Percentiles rank a stretch among this genome's conserved stretches.
These are phyloP conservation scores for Argentina silus DNA, from an alignment of 2,797 vertebrate genomes.

Conservation along the genomic window DNA sequence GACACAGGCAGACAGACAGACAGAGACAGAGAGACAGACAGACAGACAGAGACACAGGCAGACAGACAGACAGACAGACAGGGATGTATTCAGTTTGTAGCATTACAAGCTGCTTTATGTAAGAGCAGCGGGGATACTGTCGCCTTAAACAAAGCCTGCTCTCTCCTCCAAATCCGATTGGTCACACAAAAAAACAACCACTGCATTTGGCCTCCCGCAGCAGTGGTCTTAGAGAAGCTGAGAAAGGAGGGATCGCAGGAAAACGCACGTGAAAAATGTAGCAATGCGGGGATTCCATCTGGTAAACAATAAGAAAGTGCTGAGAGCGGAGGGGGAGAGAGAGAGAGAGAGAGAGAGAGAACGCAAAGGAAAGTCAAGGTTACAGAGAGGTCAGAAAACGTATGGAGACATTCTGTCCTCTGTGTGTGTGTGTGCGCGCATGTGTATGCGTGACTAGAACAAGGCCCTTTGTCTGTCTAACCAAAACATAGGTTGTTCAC, in stretches of 20 bases:
- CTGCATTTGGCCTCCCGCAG: not conserved
- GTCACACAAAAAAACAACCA: not conserved
- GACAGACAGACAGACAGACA: no score
- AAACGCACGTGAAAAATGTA: not conserved
- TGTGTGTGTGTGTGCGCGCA: not conserved
- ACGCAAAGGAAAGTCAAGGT: not conserved
- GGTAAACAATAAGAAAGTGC: not conserved
- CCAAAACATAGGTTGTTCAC: no score
- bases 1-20: no score
- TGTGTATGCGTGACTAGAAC: not conserved
- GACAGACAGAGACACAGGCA: no score
- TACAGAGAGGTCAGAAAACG: not conserved
- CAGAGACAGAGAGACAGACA: no score
- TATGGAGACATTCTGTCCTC: no score
- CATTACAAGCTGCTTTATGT: not conserved
- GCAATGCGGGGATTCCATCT: not conserved
- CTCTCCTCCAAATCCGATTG: not conserved
- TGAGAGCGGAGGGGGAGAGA: not conserved
- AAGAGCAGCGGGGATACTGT: not conserved
- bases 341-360: constrained; percentile 2
- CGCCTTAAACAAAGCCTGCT: not conserved
- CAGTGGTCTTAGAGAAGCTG: no score
- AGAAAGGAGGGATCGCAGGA: not conserved
- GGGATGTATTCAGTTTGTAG: not conserved
- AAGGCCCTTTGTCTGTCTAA: no score